These are phyloP conservation scores for Oostethus manadensis DNA, from an alignment of 2,113 vertebrate species.

Conservation along the genomic window DNA sequence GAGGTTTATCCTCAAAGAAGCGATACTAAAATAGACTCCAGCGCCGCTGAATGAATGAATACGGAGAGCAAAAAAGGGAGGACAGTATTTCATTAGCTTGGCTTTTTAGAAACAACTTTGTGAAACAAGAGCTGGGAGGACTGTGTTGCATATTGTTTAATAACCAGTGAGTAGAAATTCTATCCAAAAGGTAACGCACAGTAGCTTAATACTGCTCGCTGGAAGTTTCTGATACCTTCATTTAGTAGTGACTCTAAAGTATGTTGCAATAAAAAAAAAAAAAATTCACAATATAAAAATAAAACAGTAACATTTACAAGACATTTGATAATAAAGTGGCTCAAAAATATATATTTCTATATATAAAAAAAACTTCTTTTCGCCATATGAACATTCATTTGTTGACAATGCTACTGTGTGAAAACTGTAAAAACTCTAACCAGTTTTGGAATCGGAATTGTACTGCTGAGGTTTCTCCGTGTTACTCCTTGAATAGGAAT, in stretches of 20 bases:
- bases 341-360: conserved; percentile 52
- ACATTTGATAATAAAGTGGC: conserved; percentile 64
- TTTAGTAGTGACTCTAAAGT: conserved; percentile 48
- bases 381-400: conserved; percentile 35
- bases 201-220: conserved; percentile 29
- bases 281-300: conserved; percentile 62
- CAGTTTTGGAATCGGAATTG: background rate
- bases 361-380: conserved; percentile 30
- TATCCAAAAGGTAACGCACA: conserved; percentile 9
- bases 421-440: background rate
- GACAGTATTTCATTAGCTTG: background rate
- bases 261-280: conserved; percentile 33
- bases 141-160: conserved; percentile 13
- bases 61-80: conserved; percentile 1
- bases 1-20: conserved; percentile 20
- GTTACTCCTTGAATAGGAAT: conserved; percentile 19
- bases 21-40: conserved; percentile 5
- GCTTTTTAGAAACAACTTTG: background rate
- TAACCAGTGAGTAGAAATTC: conserved; percentile 10
- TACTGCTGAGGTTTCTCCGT: conserved; percentile 14
- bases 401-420: conserved; percentile 16
- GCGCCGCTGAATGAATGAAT: conserved; percentile 5
- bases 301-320: conserved; percentile 53
- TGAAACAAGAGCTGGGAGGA: background rate
- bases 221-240: conserved; percentile 49